phyloP scores from a whole-genome alignment of 2,888 invertebrate species.

The Drosophila borealis region DNA sequence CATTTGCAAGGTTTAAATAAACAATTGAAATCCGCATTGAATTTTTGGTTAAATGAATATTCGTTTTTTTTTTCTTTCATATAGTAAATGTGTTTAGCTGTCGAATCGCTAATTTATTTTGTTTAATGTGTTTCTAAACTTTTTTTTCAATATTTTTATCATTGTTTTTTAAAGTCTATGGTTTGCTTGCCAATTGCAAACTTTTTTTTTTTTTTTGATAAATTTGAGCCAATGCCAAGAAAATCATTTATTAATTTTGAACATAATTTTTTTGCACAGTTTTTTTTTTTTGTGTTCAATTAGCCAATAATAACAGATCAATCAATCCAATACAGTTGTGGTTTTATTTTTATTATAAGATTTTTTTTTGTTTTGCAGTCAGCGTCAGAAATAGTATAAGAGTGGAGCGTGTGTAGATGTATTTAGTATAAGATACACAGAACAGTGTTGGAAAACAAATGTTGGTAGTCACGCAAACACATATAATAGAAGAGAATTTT shows the following conservation, averaged over 20 bases:
- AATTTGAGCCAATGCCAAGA: slow-evolving; percentile 67
- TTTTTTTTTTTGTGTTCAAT: slow-evolving; percentile 49
- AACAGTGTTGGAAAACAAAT: slow-evolving; percentile 49
- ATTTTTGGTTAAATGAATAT: slow-evolving; percentile 23
- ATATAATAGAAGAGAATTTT: slow-evolving; percentile 69
- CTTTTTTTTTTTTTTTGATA: slow-evolving; percentile 42
- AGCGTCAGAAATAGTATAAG: slow-evolving; percentile 39
- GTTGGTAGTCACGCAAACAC: slow-evolving; percentile 57
- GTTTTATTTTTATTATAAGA: slow-evolving; percentile 16
- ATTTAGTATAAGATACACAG: slow-evolving; percentile 53
- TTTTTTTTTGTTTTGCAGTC: slow-evolving; percentile 24
- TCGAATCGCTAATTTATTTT: slow-evolving; percentile 43
- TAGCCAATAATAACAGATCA: slow-evolving; percentile 53
- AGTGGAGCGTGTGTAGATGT: slow-evolving; percentile 25
- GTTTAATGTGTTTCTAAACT: slow-evolving; percentile 25
- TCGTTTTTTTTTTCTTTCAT: slow-evolving; percentile 13
- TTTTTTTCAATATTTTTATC: slow-evolving; percentile 52
- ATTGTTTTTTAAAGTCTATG: slow-evolving; percentile 33
- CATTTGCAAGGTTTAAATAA: slow-evolving; percentile 57
- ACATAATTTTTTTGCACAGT: slow-evolving; percentile 23
- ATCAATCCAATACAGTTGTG: slow-evolving; percentile 35
- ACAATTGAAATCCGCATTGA: slow-evolving; percentile 58
- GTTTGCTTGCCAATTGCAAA: slow-evolving; percentile 41
- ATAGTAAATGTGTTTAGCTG: slow-evolving; percentile 24
- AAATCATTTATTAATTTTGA: slow-evolving; percentile 65